These are phyloP conservation scores for Glaucopsyche alexis DNA, from an alignment of 2,888 invertebrate species.

Conservation along the genomic window DNA sequence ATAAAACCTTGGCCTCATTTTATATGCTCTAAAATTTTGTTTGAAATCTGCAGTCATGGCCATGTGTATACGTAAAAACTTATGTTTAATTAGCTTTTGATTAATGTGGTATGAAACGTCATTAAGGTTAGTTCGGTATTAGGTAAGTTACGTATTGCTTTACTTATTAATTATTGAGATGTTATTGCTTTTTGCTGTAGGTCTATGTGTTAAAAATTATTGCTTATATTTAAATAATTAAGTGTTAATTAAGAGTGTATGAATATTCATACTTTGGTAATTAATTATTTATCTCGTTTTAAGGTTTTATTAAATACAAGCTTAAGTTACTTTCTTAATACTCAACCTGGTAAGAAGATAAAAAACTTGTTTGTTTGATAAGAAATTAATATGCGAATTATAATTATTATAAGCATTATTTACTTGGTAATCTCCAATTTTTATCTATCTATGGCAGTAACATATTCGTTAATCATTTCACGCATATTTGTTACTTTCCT, in stretches of 20 bases:
- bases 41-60: not conserved
- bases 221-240: not conserved
- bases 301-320: not conserved
- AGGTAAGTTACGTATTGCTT: not conserved
- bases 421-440: not conserved
- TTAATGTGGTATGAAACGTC: slow-evolving; percentile 7
- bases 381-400: not conserved
- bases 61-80: not conserved
- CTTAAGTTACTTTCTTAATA: not conserved
- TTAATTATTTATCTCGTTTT: not conserved
- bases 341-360: not conserved
- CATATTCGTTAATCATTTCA: not conserved
- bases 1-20: not conserved
- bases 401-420: not conserved
- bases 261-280: not conserved
- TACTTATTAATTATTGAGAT: slow-evolving; percentile 3
- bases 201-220: slow-evolving; percentile 2
- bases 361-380: not conserved
- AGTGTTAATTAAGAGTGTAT: not conserved
- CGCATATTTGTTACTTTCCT: not conserved
- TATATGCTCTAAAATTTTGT: not conserved
- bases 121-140: not conserved
- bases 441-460: no score
- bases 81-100: not conserved
- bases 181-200: not conserved